Percentiles rank a stretch among this genome's conserved stretches.
phyloP scores from a whole-genome alignment of 2,888 invertebrate genomes.

The Lasioglossum calceatum region DNA sequence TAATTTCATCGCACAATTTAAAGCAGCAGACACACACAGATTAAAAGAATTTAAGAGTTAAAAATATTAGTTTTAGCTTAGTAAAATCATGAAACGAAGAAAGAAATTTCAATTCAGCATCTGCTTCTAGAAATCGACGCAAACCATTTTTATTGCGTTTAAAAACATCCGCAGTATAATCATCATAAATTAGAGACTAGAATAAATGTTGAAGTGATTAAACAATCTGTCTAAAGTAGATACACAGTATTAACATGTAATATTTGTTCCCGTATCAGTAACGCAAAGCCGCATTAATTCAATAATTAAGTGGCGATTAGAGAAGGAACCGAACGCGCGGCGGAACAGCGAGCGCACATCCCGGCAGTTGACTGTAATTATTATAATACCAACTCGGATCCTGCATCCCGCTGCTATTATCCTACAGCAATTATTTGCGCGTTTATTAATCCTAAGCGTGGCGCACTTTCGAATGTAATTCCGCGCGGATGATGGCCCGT shows the following conservation, averaged over 20 bases:
- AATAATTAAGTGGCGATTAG: neutral
- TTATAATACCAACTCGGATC: slow-evolving; percentile 10
- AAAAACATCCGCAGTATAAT: neutral
- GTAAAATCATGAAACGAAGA: neutral
- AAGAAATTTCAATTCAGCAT: neutral
- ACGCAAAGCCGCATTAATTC: neutral
- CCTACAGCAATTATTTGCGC: slow-evolving; percentile 17
- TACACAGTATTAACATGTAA: neutral
- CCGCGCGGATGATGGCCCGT: slow-evolving; percentile 7
- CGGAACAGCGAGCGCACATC: neutral
- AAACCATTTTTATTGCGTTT: neutral
- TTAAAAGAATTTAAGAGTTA: neutral
- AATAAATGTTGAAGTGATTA: neutral
- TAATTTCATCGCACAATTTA: neutral
- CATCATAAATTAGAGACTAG: neutral
- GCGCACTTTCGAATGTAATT: slow-evolving; percentile 32
- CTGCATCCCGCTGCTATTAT: neutral
- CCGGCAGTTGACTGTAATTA: slow-evolving; percentile 19
- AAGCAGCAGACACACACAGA: neutral
- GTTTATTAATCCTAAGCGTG: slow-evolving; percentile 32
- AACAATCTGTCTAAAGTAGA: neutral
- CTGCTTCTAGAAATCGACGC: neutral
- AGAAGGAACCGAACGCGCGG: neutral
- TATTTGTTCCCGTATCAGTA: neutral
- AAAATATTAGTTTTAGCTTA: neutral